These are phyloP conservation scores for Bombyx huttoni DNA, from an alignment of 2,888 invertebrate genomes.

Conservation along the genomic window DNA sequence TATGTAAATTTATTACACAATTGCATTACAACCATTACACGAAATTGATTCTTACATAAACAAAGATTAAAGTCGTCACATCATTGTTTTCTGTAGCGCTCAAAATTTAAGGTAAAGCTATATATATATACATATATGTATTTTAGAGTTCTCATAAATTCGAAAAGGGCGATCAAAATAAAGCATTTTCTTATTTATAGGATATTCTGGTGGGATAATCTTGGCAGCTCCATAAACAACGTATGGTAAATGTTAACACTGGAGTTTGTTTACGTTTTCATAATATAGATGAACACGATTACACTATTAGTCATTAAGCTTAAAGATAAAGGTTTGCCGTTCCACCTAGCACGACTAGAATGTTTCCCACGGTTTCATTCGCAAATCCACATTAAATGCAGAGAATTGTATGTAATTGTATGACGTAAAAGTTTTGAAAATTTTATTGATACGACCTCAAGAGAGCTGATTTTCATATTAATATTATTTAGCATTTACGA, in stretches of 20 bases:
- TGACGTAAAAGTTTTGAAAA: no score
- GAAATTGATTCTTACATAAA: no score
- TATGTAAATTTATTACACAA: no score
- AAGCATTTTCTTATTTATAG: constrained; percentile 2
- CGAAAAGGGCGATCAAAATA: constrained; percentile 4
- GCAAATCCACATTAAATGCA: not conserved
- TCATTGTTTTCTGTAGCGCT: no score
- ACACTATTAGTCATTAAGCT: constrained; percentile 13
- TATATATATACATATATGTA: no score
- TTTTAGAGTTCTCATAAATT: not conserved
- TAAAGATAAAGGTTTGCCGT: not conserved
- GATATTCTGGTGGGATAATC: not conserved
- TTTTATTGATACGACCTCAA: no score
- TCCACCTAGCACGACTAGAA: not conserved
- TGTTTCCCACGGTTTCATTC: constrained; percentile 6
- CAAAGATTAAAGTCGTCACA: no score
- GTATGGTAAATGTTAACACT: constrained; percentile 28
- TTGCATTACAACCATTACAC: no score
- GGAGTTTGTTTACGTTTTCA: constrained; percentile 25
- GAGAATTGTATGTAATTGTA: not conserved
- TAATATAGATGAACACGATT: constrained; percentile 19
- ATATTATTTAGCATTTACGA: no score
- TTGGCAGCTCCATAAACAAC: constrained; percentile 12
- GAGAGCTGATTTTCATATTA: no score
- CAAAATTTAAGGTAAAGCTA: no score